phyloP scores from a whole-genome alignment of 2,113 vertebrate species.

The Plecotus auritus region DNA sequence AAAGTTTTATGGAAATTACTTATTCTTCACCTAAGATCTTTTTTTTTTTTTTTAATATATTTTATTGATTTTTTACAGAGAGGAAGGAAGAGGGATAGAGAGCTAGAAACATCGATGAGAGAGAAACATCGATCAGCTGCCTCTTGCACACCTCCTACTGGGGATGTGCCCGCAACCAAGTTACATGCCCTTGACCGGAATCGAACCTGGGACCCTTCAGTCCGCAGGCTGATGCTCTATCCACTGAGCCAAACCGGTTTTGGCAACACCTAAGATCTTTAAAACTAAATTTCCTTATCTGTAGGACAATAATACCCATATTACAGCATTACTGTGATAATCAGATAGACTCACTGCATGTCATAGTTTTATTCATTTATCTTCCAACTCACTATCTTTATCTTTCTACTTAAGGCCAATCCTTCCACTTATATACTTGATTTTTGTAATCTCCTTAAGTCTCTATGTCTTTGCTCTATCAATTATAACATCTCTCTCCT shows the following conservation, averaged over 20 bases:
- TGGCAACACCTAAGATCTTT: constrained; percentile 9
- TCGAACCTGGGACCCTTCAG: too few relatives aligned
- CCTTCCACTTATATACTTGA: neutral
- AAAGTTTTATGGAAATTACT: constrained; percentile 19
- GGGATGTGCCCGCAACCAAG: too few relatives aligned
- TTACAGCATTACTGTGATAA: neutral
- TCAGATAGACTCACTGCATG: neutral
- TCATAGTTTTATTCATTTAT: neutral
- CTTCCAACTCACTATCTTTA: neutral
- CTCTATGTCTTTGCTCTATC: neutral
- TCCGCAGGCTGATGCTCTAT: too few relatives aligned
- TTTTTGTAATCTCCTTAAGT: neutral
- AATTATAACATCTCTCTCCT: neutral
- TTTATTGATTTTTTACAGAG: too few relatives aligned
- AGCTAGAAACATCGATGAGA: too few relatives aligned
- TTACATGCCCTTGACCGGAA: too few relatives aligned
- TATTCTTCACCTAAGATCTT: constrained; percentile 2
- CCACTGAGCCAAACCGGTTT: too few relatives aligned
- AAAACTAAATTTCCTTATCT: neutral
- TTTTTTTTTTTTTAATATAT: too few relatives aligned
- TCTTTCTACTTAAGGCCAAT: neutral
- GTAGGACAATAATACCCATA: neutral
- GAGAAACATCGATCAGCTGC: too few relatives aligned
- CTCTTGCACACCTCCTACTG: too few relatives aligned
- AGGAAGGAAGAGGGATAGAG: too few relatives aligned